Evolutionary conservation across 2,113 vertebrate species (phyloP).

Genomic region (Cyanistes caeruleus): DNA sequence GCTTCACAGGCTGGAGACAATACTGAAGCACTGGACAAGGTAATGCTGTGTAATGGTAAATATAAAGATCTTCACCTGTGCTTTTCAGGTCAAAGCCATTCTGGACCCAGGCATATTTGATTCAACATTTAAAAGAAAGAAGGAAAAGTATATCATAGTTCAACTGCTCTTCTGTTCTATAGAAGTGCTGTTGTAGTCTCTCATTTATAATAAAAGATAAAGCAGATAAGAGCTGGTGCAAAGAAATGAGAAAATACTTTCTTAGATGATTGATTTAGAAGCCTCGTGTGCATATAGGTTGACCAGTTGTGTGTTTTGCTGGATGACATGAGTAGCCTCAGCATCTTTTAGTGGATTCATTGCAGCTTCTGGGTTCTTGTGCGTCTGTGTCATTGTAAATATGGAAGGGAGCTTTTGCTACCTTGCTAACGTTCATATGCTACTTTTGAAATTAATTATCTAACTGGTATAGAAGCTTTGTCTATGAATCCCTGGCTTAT

Average conservation of each 20-base stretch:
- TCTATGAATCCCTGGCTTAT: no score
- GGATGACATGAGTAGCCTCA: neutral
- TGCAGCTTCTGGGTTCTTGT: neutral
- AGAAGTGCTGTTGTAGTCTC: neutral
- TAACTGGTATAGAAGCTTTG: neutral
- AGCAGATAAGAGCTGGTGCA: neutral
- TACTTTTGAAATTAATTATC: neutral
- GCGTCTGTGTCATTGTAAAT: neutral
- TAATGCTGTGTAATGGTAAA: slow-evolving; percentile 44
- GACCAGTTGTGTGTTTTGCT: neutral
- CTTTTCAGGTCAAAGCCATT: neutral
- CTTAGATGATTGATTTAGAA: neutral
- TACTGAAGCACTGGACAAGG: slow-evolving; percentile 95
- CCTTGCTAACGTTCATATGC: neutral
- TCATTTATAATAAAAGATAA: neutral
- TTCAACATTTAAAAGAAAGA: neutral
- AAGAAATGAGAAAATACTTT: neutral
- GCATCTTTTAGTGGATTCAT: neutral
- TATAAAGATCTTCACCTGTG: neutral
- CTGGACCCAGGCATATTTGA: neutral
- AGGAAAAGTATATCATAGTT: neutral
- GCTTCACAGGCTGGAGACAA: slow-evolving; percentile 90
- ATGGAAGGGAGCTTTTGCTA: neutral
- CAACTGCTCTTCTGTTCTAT: neutral
- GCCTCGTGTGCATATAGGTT: fast-evolving